Evolutionary conservation across 2,113 vertebrate species (phyloP).

Genomic region (Labeo catla): DNA sequence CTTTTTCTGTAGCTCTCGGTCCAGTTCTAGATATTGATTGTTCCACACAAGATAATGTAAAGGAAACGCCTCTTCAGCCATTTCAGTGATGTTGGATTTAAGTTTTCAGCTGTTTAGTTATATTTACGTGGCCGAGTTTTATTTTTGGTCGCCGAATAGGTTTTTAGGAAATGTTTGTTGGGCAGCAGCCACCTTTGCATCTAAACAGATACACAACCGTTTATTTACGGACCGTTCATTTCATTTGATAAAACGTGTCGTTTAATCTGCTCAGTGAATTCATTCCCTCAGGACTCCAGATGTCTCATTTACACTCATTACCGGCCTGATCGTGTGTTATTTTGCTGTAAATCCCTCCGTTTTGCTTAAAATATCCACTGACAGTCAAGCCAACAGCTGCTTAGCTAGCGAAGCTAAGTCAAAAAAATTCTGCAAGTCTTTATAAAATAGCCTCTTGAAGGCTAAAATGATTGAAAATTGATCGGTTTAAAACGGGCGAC

Average conservation of each 20-base stretch:
- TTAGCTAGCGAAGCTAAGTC: conserved; percentile 64
- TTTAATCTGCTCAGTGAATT: neutral
- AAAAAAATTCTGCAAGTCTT: neutral
- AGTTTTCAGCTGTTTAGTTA: neutral
- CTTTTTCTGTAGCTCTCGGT: conserved; percentile 82
- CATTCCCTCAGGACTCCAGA: neutral
- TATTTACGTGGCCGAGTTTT: neutral
- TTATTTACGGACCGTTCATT: conserved; percentile 24
- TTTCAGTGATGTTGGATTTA: conserved; percentile 53
- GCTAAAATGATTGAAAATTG: neutral
- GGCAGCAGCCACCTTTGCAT: conserved; percentile 2
- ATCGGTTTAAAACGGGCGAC: neutral
- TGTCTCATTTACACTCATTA: neutral
- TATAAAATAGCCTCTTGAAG: neutral
- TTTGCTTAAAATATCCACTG: neutral
- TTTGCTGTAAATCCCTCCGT: conserved; percentile 3
- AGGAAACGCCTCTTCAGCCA: conserved; percentile 83
- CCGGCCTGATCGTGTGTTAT: neutral
- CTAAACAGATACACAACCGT: neutral
- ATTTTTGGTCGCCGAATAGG: neutral
- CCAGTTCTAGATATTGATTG: conserved; percentile 87
- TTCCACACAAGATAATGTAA: conserved; percentile 89
- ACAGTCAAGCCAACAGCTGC: conserved; percentile 25
- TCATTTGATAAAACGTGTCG: neutral
- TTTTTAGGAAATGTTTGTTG: neutral